These are phyloP conservation scores for Neolamprologus ventralis DNA, from an alignment of 2,113 vertebrate genomes.

Conservation along the genomic window DNA sequence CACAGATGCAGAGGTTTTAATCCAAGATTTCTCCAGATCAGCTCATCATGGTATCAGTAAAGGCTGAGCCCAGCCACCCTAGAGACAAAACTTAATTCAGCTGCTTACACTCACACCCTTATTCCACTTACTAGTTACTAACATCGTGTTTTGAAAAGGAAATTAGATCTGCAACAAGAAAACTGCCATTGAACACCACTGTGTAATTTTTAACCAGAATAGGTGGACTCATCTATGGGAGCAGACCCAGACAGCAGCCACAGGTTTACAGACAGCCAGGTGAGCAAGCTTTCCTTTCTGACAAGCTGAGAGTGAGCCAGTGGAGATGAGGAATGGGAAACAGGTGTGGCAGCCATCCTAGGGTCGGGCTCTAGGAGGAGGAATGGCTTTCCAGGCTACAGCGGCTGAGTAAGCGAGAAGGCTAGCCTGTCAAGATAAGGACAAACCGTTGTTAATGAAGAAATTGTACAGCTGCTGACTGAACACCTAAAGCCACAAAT, in stretches of 20 bases:
- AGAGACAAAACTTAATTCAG: neutral
- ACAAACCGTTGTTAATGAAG: neutral
- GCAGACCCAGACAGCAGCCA: neutral
- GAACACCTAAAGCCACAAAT: neutral
- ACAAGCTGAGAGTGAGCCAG: neutral
- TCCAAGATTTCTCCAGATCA: neutral
- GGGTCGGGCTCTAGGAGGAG: fast-evolving
- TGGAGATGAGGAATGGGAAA: neutral
- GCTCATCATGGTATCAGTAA: neutral
- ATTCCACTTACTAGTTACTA: neutral
- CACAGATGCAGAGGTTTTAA: neutral
- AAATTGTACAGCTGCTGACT: neutral
- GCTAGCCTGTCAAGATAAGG: neutral
- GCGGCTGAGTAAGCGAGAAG: fast-evolving
- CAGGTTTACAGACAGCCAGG: neutral
- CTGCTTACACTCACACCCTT: neutral
- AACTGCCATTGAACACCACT: neutral
- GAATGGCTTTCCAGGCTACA: neutral
- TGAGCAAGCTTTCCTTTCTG: neutral
- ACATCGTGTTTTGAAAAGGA: neutral
- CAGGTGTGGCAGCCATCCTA: neutral
- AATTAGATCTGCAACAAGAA: neutral
- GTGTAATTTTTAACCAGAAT: neutral
- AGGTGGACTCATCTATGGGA: neutral
- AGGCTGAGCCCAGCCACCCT: neutral